These are phyloP conservation scores for Turritopsis dohrnii DNA, from an alignment of 30 jellyfish, hydroid and myxozoan species.

Conservation along the genomic window DNA sequence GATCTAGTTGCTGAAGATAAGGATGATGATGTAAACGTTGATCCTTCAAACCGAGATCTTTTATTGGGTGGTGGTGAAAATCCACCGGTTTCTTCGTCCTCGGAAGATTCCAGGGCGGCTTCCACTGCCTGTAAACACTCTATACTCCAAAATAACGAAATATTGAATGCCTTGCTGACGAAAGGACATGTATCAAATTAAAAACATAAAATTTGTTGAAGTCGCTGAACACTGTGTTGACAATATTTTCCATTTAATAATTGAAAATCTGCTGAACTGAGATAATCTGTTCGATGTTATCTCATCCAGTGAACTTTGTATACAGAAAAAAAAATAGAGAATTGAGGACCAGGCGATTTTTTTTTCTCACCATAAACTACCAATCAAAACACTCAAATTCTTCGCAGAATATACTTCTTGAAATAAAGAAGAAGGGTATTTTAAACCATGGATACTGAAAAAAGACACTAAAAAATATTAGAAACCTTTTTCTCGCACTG, in stretches of 20 bases:
- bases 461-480: no score
- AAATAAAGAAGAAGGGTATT: no score
- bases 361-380: no score
- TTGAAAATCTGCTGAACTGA: not conserved
- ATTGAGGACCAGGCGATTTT: no score
- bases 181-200: constrained; percentile 1
- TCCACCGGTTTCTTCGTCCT: constrained; percentile 85
- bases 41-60: constrained; percentile 78
- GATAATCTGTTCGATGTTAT: not conserved
- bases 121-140: constrained; percentile 93
- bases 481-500: no score
- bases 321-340: no score
- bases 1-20: constrained; percentile 25
- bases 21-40: constrained; percentile 22
- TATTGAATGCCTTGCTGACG: constrained; percentile 27
- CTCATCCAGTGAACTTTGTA: constrained; percentile 6
- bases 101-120: constrained; percentile 95
- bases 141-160: constrained; percentile 81
- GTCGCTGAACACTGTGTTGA: constrained; percentile 2
- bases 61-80: constrained; percentile 87
- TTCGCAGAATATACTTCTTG: no score
- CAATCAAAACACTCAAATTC: no score
- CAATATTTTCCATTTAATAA: constrained; percentile 15
- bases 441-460: no score
- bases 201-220: not conserved